Percentiles rank a stretch among this genome's conserved stretches.
These are phyloP conservation scores for Mimumesa dahlbomi DNA, from an alignment of 2,888 invertebrate species.

Conservation along the genomic window DNA sequence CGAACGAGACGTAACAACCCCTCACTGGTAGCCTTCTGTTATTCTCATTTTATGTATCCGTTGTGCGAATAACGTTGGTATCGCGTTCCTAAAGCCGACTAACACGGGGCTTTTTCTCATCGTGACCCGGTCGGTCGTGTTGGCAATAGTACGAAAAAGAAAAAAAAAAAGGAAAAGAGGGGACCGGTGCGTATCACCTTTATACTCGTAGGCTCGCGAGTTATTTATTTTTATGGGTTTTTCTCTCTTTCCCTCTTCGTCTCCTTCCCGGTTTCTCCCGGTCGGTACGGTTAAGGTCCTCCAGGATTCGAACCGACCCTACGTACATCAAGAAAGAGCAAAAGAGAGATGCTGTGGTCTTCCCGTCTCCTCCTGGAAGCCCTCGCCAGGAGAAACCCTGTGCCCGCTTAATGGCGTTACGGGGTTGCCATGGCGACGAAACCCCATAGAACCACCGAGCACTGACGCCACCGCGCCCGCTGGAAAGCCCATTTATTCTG, in stretches of 20 bases:
- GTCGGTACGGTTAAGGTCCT: constrained; percentile 32
- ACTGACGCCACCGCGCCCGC: constrained; percentile 65
- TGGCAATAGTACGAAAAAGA: background rate
- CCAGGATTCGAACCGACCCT: constrained; percentile 48
- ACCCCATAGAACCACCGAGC: constrained; percentile 75
- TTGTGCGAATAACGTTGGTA: constrained; percentile 41
- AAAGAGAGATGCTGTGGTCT: constrained; percentile 32
- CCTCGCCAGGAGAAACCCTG: constrained; percentile 66
- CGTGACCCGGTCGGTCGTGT: constrained; percentile 36
- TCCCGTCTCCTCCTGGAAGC: constrained; percentile 55
- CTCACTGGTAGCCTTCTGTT: constrained; percentile 25
- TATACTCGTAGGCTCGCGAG: constrained; percentile 67
- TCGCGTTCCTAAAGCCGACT: constrained; percentile 44
- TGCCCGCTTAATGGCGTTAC: constrained; percentile 79
- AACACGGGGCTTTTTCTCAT: constrained; percentile 17
- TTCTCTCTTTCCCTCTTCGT: constrained; percentile 54
- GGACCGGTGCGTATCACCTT: constrained; percentile 68
- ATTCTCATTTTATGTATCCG: constrained; percentile 55
- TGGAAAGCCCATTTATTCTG: constrained; percentile 80
- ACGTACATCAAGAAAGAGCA: constrained; percentile 20
- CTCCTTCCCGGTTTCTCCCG: background rate
- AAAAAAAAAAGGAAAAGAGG: background rate
- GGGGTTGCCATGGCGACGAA: constrained; percentile 78
- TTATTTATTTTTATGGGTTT: constrained; percentile 79
- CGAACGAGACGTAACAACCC: constrained; percentile 24